Percentiles rank a stretch among this genome's conserved stretches.
These are phyloP conservation scores for Tapirus terrestris DNA, from an alignment of 2,113 vertebrate species.

Conservation along the genomic window DNA sequence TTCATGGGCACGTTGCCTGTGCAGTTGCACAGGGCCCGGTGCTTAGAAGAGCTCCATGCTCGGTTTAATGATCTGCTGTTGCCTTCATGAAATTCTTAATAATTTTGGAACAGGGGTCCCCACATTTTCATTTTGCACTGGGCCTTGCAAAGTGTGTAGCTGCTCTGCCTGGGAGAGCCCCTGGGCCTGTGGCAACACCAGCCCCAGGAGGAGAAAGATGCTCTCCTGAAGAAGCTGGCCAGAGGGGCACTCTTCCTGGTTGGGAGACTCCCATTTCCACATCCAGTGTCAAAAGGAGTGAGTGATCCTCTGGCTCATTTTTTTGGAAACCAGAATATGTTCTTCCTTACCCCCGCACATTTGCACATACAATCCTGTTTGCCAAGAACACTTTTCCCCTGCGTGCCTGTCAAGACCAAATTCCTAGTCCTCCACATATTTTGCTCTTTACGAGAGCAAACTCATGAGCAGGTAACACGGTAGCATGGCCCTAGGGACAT, in stretches of 20 bases:
- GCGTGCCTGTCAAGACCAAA: not conserved
- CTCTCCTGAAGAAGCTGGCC: not conserved
- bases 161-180: not conserved
- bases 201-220: not conserved
- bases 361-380: not conserved
- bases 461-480: not conserved
- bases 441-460: not conserved
- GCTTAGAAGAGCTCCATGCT: not conserved
- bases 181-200: not conserved
- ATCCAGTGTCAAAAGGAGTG: not conserved
- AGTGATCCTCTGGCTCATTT: not conserved
- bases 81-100: not conserved
- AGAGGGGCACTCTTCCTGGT: not conserved
- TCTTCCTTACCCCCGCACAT: not conserved
- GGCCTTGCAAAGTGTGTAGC: not conserved
- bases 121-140: not conserved
- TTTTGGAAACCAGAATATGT: not conserved
- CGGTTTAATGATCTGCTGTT: not conserved
- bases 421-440: not conserved
- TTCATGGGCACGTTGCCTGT: not conserved
- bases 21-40: not conserved
- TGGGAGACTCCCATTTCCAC: not conserved
- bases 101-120: not conserved
- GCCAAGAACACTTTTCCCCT: not conserved
- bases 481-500: not conserved